Evolutionary conservation across 2,888 invertebrate genomes (phyloP), one percentile per base, ranked within the genome.

Genomic region (Drosophila cracens): DNA sequence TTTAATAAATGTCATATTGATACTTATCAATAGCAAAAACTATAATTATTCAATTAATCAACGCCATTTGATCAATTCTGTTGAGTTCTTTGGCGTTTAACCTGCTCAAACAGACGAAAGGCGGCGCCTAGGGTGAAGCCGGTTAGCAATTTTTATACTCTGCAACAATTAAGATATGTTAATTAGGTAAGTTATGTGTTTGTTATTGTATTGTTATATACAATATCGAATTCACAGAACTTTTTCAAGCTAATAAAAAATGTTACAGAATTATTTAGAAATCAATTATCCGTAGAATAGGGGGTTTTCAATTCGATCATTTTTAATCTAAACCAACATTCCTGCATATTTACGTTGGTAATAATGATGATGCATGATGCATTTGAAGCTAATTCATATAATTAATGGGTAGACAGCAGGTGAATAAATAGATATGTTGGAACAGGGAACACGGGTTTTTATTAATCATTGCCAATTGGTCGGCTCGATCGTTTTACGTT

Each of bases 331-430:
- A 54, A 10, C n/a, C 13, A n/a, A 52, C 29, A 63, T 66, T 52
- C 7, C 16, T 18, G 7, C 2, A 27, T 18, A 36, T 7, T 67
- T 34, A 27, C 33, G 34, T 43, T 29, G 13, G 4, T 49, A 51
- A 43, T 68, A 18, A 25, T 36, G 52, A 54, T 63, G 43, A 49
- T 53, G 54, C 21, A n/a, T 54, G 63, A 36, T 53, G 63, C 57
- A 58, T 58, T 46, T 49, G 40, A 56, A 54, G 67, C 53, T 56
- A 64, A 63, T 85, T 85, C 73, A 76, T 80, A 61, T 72, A 81
- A 76, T 54, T 68, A 65, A 72, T 62, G 67, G 68, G 70, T 73
- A 53, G 56, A 74, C 76, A 76, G 73, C 81, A 73, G 71, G 85
- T 83, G 73, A 67, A 59, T 59, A 43, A 29, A 51, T 52, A 25